Evolutionary conservation across 2,888 invertebrate species (phyloP).

Genomic region (Laspeyria flexula): DNA sequence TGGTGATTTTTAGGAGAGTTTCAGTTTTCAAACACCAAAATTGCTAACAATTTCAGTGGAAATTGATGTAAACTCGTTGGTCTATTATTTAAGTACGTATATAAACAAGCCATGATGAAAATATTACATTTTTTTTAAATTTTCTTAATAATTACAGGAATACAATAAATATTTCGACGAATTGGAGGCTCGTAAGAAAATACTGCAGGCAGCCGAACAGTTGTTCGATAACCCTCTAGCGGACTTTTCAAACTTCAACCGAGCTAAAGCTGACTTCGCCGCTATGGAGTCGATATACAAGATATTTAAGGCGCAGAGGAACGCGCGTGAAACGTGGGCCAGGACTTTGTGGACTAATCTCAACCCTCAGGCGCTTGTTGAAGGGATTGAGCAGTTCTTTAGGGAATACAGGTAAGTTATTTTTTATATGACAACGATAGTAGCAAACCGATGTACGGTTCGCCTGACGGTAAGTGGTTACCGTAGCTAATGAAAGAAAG

Average conservation of each 20-base stretch:
- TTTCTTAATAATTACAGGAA: slow-evolving; percentile 77
- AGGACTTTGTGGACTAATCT: slow-evolving; percentile 95
- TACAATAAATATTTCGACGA: slow-evolving; percentile 88
- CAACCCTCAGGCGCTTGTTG: slow-evolving; percentile 93
- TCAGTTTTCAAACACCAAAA: too few species aligned
- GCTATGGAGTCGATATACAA: slow-evolving; percentile 91
- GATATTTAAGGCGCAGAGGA: slow-evolving; percentile 92
- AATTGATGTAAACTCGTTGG: too few species aligned
- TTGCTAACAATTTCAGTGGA: too few species aligned
- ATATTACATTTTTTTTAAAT: too few species aligned
- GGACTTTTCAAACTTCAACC: slow-evolving; percentile 91
- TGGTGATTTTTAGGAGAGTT: too few species aligned
- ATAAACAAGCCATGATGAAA: too few species aligned
- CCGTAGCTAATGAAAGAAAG: too few species aligned
- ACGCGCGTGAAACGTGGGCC: slow-evolving; percentile 92
- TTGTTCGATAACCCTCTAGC: slow-evolving; percentile 95
- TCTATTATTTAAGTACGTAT: too few species aligned
- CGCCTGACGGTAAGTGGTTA: too few species aligned
- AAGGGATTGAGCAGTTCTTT: slow-evolving; percentile 94
- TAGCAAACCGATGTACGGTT: too few species aligned
- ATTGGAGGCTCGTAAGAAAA: slow-evolving; percentile 88
- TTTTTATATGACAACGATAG: neutral
- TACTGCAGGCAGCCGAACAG: slow-evolving; percentile 89
- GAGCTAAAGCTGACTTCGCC: slow-evolving; percentile 87
- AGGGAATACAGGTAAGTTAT: slow-evolving; percentile 88